Percentiles rank a stretch among this genome's conserved stretches.
phyloP scores from a whole-genome alignment of 1,140 invertebrate species.

The Bombus vancouverensis region DNA sequence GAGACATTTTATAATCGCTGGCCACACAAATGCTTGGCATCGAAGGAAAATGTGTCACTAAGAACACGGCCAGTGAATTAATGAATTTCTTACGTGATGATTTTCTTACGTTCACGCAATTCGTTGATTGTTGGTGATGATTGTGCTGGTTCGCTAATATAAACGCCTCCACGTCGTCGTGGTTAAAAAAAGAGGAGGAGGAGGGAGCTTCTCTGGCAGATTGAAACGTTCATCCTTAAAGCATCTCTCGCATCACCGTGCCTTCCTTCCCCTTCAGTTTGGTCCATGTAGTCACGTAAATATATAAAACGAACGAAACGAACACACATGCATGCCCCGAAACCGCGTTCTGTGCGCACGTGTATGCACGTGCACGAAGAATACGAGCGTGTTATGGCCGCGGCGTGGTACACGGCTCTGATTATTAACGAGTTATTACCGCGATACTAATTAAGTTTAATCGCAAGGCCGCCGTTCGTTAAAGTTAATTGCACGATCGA shows the following conservation, averaged over 20 bases:
- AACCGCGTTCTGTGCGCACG: conserved; percentile 20
- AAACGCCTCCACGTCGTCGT: conserved; percentile 15
- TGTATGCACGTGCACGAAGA: conserved; percentile 43
- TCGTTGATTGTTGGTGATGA: conserved; percentile 30
- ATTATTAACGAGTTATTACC: conserved; percentile 81
- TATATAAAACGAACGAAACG: conserved; percentile 43
- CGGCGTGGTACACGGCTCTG: conserved; percentile 61
- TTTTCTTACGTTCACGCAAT: conserved; percentile 22
- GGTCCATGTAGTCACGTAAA: conserved; percentile 50
- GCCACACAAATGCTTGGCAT: background rate
- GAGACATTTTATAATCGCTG: background rate
- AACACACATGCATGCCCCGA: conserved; percentile 9
- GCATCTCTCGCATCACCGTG: conserved; percentile 18
- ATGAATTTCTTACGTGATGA: conserved; percentile 18
- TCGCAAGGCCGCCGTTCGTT: conserved; percentile 81
- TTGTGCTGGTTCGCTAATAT: conserved; percentile 25
- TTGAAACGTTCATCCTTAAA: conserved; percentile 20
- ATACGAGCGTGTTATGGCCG: conserved; percentile 23
- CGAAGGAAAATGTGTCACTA: conserved; percentile 25
- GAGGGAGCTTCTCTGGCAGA: background rate
- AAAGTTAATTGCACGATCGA: conserved; percentile 79
- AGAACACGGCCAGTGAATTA: conserved; percentile 27
- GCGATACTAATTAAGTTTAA: conserved; percentile 80
- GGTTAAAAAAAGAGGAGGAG: background rate
- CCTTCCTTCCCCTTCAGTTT: background rate